phyloP scores from a whole-genome alignment of 1,140 invertebrate genomes.

The Camponotus pennsylvanicus region DNA sequence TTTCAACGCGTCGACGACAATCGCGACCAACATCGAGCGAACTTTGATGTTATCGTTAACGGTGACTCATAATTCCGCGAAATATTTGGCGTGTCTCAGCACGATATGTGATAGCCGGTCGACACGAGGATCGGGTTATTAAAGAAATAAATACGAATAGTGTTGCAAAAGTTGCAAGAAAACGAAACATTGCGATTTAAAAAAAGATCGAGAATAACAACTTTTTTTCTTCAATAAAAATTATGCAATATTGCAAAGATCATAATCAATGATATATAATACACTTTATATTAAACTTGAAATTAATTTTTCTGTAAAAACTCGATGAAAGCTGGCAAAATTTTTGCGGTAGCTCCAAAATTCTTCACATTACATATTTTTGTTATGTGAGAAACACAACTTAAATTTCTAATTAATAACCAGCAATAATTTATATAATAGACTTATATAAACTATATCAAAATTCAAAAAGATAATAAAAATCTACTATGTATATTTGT shows the following conservation, averaged over 20 bases:
- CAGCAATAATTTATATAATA: neutral
- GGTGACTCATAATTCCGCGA: neutral
- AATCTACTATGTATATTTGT: neutral
- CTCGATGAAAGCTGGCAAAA: neutral
- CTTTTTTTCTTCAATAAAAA: slow-evolving; percentile 8
- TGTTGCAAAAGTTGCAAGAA: slow-evolving; percentile 3
- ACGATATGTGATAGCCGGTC: slow-evolving; percentile 6
- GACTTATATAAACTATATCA: neutral
- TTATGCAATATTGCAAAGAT: neutral
- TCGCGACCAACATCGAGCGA: neutral
- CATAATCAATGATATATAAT: neutral
- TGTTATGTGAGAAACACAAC: neutral
- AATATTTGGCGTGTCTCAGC: neutral
- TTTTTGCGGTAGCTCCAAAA: neutral
- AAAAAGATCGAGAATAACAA: neutral
- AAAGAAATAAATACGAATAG: slow-evolving; percentile 18
- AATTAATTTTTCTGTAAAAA: neutral
- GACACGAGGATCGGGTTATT: slow-evolving; percentile 52
- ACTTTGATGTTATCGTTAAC: slow-evolving; percentile 25
- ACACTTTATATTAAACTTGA: neutral
- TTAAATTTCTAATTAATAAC: slow-evolving; percentile 5
- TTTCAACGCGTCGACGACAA: neutral
- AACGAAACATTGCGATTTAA: neutral
- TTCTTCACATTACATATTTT: neutral
- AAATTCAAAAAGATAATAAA: neutral